These are phyloP conservation scores for Anguilla anguilla DNA, from an alignment of 2,797 vertebrate species.

Conservation along the genomic window DNA sequence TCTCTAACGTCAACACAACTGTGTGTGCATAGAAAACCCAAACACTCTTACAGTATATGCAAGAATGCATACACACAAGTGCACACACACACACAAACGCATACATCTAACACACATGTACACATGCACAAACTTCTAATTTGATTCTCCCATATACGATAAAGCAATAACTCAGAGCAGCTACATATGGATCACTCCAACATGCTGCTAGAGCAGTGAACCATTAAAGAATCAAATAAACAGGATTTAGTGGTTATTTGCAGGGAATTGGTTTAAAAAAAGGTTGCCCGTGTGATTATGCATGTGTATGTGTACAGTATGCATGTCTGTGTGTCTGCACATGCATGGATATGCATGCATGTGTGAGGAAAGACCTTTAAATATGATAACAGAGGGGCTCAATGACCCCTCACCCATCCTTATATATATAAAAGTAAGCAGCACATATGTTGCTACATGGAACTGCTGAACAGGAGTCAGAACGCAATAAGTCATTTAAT, in stretches of 20 bases:
- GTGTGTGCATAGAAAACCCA: neutral
- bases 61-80: neutral
- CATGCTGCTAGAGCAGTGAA: neutral
- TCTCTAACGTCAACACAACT: neutral
- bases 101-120: neutral
- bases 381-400: neutral
- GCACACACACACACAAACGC: neutral
- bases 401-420: neutral
- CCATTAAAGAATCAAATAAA: neutral
- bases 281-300: neutral
- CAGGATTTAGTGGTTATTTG: neutral
- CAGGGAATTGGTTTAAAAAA: neutral
- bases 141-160: neutral
- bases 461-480: neutral
- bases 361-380: neutral
- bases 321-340: neutral
- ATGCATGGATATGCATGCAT: neutral
- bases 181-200: neutral
- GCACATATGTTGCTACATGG: neutral
- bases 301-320: neutral
- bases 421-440: too few relatives aligned
- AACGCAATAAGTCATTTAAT: neutral
- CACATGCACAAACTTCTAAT: neutral
- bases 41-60: neutral
- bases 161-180: neutral